Evolutionary conservation across 2,888 invertebrate genomes (phyloP).

Genomic region (Drosophila putrida): DNA sequence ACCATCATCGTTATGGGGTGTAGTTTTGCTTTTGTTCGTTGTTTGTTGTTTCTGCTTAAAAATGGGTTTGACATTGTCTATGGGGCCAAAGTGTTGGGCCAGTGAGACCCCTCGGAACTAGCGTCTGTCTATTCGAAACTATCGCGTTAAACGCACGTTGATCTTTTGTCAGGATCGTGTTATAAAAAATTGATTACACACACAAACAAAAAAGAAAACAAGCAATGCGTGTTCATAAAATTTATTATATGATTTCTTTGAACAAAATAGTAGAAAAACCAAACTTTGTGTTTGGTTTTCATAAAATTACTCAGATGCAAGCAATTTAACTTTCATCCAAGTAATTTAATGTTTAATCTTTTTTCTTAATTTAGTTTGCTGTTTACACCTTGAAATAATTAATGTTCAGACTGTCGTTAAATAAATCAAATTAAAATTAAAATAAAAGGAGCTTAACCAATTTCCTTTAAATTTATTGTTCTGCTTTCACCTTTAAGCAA

Average conservation of each 20-base stretch:
- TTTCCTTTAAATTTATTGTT: no score
- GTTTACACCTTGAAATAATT: no score
- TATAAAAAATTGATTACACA: conserved; percentile 75
- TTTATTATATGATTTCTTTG: conserved; percentile 71
- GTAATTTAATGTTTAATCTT: no score
- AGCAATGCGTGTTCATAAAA: conserved; percentile 42
- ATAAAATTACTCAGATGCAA: not conserved
- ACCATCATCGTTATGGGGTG: conserved; percentile 22
- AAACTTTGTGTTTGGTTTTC: not conserved
- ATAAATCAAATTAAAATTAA: not conserved
- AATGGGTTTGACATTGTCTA: conserved; percentile 75
- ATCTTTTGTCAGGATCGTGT: conserved; percentile 68
- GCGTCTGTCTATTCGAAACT: conserved; percentile 29
- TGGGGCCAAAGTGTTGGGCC: conserved; percentile 70
- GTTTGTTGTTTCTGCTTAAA: conserved; percentile 64
- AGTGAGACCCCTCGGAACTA: conserved; percentile 26
- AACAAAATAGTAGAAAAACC: conserved; percentile 34
- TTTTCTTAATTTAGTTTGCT: no score
- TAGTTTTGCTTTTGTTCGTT: conserved; percentile 40
- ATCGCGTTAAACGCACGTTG: conserved; percentile 75
- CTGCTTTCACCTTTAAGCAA: no score
- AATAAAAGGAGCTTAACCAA: no score
- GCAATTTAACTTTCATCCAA: no score
- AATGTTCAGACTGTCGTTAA: no score
- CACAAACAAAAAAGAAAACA: conserved; percentile 29